Evolutionary conservation across 2,888 invertebrate genomes (phyloP), one percentile per base, ranked within the genome.

Genomic region (Oscheius sp.): DNA sequence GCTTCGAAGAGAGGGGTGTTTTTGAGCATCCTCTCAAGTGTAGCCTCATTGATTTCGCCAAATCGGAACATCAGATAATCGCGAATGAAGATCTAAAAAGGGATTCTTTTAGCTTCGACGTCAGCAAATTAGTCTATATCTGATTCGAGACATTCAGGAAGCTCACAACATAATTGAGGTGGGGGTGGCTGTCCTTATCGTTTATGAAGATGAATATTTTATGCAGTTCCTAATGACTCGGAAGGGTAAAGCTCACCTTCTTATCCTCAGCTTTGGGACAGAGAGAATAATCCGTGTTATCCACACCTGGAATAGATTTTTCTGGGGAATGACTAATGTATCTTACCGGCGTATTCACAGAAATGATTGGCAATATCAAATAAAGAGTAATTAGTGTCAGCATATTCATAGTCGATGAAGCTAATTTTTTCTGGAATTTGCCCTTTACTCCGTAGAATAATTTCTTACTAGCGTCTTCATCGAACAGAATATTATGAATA

Each of bases 311-410:
- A 76, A 65, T 45, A 27, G 17, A 45, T 6, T 17, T 33, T 48
- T 3, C 1, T 57, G 3, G 3, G 25, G 4, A 17, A 45, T 12
- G 33, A 4, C 1, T n/a, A 25, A 10, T 29, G 12, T 6, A 65
- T n/a, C 31, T 17, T 42, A 92, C 96, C 97, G 80, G 93, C 94
- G 89, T 93, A 96, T 90, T 98, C 97, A 83, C 93, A 92, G 89
- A 98, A 98, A 90, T 98, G 97, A 89, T 97, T 96, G 58, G 93
- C 96, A 87, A 98, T 94, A 88, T 98, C 97, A 88, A 91, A 96
- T 8, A 94, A 93, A 88, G 95, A 94, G 88, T 93, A 95, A 89
- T 96, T 97, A 86, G 91, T 92, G 71, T 91, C 92, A 20, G 94
- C 93, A 88, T 98, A 98, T 88, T 98, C 97, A 88, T 93, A 97